Base-by-base conservation (phyloP, 2,888 invertebrate species). In the Candidula unifasciata region DNA sequence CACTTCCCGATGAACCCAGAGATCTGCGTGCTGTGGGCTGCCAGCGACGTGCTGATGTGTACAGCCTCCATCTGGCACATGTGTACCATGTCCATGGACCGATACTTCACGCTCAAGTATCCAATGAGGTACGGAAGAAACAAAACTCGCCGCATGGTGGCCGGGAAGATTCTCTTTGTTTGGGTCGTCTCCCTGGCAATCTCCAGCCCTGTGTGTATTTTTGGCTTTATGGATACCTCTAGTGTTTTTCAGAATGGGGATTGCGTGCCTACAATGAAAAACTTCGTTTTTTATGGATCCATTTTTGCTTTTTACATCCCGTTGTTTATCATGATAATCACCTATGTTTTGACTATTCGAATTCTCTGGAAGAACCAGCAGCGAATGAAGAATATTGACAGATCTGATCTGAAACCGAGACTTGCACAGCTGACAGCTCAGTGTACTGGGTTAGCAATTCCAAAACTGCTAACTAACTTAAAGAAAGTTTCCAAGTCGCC, bases 301-400 rank as follows among this genome's bases (percentile, higher is more conserved):
- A 96, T 98, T 90, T 96, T 98, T 91, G 97, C 98, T 90, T 99
- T 99, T 95, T 98, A 98, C 95, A 97, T 99, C 87, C 99, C 99
- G 0, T 95, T 99, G 88, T 95, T 96, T 71, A 98, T 99, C 89
- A 99, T 99, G 98, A 95, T 98, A 92, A 95, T 97, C 86, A 98
- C 98, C 5, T 99, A 98, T 93, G 96, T 97, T 16, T 95, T 98
- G 89, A 99, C 99, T 0, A 97, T 98, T 27, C 95, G 96, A 85
- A 95, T 99, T 54, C 94, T 99, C 90, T 97, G 97, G 82, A 95
- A 96, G 88, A 97, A 98, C 94, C 93, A 93, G 82, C 88, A 88
- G 18, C 84, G 91, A 52, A 91, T 91, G 91, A 86, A 87, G 73
- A 87, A 88, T 16, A 90, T 91, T 30, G 90, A 90, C 18, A 86